phyloP scores from a whole-genome alignment of 2,888 invertebrate genomes.

The Baccha elongata region DNA sequence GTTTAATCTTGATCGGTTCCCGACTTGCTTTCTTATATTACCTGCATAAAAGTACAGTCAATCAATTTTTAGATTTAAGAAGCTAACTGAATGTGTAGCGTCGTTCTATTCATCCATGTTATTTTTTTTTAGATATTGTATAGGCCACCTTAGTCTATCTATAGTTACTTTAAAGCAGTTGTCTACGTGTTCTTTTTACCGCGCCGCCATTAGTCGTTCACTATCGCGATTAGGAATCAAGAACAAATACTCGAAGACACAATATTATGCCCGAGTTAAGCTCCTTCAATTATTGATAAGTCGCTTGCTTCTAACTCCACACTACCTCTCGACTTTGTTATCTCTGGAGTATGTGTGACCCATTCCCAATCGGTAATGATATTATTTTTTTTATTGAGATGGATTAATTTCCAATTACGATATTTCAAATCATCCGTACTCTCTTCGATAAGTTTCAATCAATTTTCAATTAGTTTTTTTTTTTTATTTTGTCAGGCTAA shows the following conservation, averaged over 20 bases:
- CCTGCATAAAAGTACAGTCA: slow-evolving; percentile 45
- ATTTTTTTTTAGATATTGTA: no score
- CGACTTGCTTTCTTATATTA: slow-evolving; percentile 31
- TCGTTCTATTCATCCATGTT: not conserved
- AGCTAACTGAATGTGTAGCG: slow-evolving; percentile 10
- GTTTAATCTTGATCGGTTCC: slow-evolving; percentile 54
- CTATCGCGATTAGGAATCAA: slow-evolving; percentile 65
- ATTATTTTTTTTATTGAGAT: slow-evolving; percentile 78
- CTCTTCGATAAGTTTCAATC: slow-evolving; percentile 65
- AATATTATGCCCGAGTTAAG: slow-evolving; percentile 51
- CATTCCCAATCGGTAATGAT: slow-evolving; percentile 53
- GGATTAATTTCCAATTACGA: slow-evolving; percentile 81
- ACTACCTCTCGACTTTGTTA: slow-evolving; percentile 29
- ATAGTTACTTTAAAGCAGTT: not conserved
- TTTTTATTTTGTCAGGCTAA: not conserved
- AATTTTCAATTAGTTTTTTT: slow-evolving; percentile 66
- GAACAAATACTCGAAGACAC: slow-evolving; percentile 67
- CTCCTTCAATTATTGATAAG: slow-evolving; percentile 43
- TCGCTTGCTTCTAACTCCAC: slow-evolving; percentile 9
- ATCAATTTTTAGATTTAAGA: slow-evolving; percentile 64
- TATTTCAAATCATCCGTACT: slow-evolving; percentile 51
- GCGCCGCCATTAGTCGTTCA: not conserved
- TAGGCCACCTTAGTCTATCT: no score
- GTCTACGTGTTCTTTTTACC: slow-evolving; percentile 11
- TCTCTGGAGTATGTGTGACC: slow-evolving; percentile 55